Evolutionary conservation across 1,140 invertebrate species (phyloP).

Genomic region (Musca vetustissima): DNA sequence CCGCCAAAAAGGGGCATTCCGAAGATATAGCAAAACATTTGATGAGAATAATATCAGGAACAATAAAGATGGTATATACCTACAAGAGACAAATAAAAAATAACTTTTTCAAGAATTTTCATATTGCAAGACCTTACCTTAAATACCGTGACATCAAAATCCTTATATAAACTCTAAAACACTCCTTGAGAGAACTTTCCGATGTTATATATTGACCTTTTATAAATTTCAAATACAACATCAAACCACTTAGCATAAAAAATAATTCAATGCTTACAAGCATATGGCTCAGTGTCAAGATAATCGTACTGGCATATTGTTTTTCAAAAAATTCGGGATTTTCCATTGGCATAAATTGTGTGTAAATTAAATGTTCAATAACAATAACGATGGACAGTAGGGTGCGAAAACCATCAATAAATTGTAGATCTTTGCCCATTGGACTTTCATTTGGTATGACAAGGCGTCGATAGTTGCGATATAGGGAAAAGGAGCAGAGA

Average conservation of each 20-base stretch:
- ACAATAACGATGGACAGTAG: background rate
- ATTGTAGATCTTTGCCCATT: background rate
- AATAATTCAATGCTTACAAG: background rate
- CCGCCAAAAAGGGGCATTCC: background rate
- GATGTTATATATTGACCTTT: background rate
- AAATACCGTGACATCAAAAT: slow-evolving; percentile 2
- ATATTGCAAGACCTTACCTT: background rate
- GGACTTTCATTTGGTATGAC: background rate
- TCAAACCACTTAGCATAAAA: slow-evolving; percentile 1
- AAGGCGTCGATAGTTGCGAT: background rate
- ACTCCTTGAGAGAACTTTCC: background rate
- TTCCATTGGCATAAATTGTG: background rate
- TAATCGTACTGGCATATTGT: background rate
- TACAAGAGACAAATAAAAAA: background rate
- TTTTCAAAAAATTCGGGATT: background rate
- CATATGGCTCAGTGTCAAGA: background rate
- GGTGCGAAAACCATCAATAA: background rate
- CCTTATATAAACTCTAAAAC: background rate
- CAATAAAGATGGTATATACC: background rate
- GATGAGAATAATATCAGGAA: background rate
- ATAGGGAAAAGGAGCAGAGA: background rate
- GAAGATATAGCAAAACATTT: background rate
- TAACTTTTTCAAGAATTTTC: background rate
- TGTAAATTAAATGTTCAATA: background rate
- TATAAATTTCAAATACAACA: slow-evolving; percentile 4